These are phyloP conservation scores for Hippocampus kuda DNA, from an alignment of 2,797 vertebrate species.

Conservation along the genomic window DNA sequence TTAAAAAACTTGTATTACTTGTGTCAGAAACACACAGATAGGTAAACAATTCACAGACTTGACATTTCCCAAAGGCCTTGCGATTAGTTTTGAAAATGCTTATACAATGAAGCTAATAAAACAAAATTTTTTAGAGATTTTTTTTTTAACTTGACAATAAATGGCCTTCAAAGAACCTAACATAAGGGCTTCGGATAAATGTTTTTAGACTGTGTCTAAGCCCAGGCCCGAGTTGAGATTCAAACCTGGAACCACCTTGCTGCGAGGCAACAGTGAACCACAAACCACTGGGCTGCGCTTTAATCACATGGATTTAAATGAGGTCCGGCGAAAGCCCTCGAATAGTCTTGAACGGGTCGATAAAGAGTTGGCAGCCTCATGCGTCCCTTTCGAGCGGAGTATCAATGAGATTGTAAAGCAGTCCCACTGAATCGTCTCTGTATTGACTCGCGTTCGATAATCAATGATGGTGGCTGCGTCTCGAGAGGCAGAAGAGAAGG, in stretches of 20 bases:
- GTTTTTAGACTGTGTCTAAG: no score
- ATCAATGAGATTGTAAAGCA: slow-evolving; percentile 25
- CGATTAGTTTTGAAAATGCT: no score
- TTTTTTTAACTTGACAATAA: no score
- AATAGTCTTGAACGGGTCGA: background rate
- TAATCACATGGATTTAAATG: background rate
- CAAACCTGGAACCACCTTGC: no score
- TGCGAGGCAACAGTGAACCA: no score
- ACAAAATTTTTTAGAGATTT: no score
- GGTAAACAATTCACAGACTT: background rate
- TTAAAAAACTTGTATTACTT: background rate
- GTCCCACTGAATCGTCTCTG: slow-evolving; percentile 35
- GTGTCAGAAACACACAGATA: background rate
- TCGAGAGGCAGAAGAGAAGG: slow-evolving; percentile 20
- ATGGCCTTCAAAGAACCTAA: no score
- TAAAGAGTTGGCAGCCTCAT: background rate
- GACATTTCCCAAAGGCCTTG: background rate
- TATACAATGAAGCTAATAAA: no score
- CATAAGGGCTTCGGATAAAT: no score
- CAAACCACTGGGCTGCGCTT: background rate
- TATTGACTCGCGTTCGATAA: slow-evolving; percentile 37
- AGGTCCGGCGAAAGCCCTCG: background rate
- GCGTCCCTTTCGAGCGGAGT: background rate
- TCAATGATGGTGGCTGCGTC: slow-evolving; percentile 49
- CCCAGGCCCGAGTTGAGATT: no score